Conservation (phyloP, 2,797 vertebrate genomes). For the Enteromius argenteus region DNA sequence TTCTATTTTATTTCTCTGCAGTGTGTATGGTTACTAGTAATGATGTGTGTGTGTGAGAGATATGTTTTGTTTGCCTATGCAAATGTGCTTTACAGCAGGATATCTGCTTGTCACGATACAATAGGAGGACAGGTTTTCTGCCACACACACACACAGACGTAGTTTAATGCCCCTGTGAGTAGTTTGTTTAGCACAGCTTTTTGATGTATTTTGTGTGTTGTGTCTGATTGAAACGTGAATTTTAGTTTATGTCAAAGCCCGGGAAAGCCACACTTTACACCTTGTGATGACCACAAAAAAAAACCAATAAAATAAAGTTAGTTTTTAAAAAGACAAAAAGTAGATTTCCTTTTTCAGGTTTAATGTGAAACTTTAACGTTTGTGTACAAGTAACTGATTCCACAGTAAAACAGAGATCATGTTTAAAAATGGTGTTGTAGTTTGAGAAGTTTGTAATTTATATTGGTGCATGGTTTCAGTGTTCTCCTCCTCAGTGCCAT, state of each 20-base stretch:
- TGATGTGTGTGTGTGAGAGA: neutral
- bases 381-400: neutral
- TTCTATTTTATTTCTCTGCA: neutral
- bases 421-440: neutral
- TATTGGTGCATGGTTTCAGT: neutral
- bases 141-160: neutral
- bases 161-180: neutral
- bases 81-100: slow-evolving; percentile 4
- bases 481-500: neutral
- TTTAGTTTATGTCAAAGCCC: neutral
- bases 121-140: neutral
- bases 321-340: too few relatives aligned
- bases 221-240: neutral
- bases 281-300: neutral
- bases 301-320: too few relatives aligned
- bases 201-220: neutral
- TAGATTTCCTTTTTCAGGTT: neutral
- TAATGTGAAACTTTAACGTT: neutral
- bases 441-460: neutral
- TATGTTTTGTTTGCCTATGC: slow-evolving; percentile 14
- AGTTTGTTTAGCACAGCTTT: neutral
- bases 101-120: slow-evolving; percentile 18
- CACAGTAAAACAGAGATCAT: neutral
- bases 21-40: slow-evolving; percentile 1
- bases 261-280: neutral